Base-by-base conservation (phyloP, 2,113 vertebrate genomes). In the Mixornis gularis region DNA sequence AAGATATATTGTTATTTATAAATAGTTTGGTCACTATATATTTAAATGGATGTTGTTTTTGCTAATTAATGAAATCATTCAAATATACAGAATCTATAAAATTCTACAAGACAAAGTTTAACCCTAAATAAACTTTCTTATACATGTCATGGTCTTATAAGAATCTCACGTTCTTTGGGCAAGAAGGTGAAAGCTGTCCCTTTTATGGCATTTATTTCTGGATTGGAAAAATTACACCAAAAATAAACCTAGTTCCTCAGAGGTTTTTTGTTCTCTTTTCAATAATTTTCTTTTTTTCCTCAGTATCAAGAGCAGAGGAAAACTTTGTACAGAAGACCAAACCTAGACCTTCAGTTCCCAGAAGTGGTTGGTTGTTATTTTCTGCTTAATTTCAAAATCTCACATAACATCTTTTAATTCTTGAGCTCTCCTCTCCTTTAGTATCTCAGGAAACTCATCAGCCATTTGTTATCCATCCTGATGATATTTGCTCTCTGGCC, bases 121-220 rank as follows among this genome's bases (percentile, higher is more conserved):
- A 81, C 11, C 2, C 5, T 58, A 32, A 36, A 38, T 55, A 64
- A 64, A 66, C 3, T 53, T 87, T 29, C 6, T 48, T 30, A 46
- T 32, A 48, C 1, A 1, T 19, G 12, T 41, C 3, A 2, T 17
- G 1, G 1, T 60, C 8, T 32, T 53, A 17, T 43, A 65, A 36
- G 17, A 59, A 59, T 64, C 17, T 36, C 17, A 25, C 8, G 5
- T 64, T 8, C 1, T n/a, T 60, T 90, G 41, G 7, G 12, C 4
- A 89, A 38, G 19, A 59, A 55, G 3, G 5, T 30, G 17, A 81
- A 71, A 72, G 9, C n/a, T 56, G 4, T 24, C 20, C 4, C 25
- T 26, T 25, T 60, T 43, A 43, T 2, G 3, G 3, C 4, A 41
- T 4, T 38, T 3, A 43, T 92, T 22, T 65, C 51, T 43, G 9